phyloP scores from a whole-genome alignment of 1,140 invertebrate species.

The Sminthurides bifidus region DNA sequence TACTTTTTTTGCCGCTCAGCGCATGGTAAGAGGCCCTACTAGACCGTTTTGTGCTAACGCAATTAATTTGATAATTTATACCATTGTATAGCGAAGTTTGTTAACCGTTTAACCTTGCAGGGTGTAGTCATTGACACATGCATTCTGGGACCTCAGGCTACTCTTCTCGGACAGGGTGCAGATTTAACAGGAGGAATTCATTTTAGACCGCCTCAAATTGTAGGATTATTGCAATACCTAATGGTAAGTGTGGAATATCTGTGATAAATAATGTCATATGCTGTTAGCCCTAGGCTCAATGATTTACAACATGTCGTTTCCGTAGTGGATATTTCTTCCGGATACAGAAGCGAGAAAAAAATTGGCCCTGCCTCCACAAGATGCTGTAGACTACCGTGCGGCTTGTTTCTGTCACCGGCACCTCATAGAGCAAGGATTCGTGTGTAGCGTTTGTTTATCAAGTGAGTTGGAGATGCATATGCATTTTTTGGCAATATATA shows the following conservation, averaged over 20 bases:
- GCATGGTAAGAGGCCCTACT: conserved; percentile 43
- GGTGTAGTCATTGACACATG: conserved; percentile 87
- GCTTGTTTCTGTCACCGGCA: conserved; percentile 97
- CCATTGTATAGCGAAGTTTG: conserved; percentile 16
- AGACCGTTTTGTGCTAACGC: conserved; percentile 9
- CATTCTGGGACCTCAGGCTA: conserved; percentile 78
- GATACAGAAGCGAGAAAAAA: conserved; percentile 65
- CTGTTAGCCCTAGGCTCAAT: background rate
- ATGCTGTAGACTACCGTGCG: conserved; percentile 87
- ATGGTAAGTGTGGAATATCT: conserved; percentile 50
- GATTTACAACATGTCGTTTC: conserved; percentile 24
- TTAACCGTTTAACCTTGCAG: conserved; percentile 39
- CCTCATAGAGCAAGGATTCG: conserved; percentile 88
- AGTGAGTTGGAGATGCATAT: conserved; percentile 47
- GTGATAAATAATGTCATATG: background rate
- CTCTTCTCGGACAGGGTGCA: conserved; percentile 84
- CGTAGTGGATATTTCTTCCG: conserved; percentile 85
- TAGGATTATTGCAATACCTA: conserved; percentile 83
- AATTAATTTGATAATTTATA: conserved; percentile 20
- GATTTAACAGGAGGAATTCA: conserved; percentile 91
- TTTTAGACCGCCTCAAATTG: conserved; percentile 59
- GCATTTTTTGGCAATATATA: conserved; percentile 3
- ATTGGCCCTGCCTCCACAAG: conserved; percentile 74
- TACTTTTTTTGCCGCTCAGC: conserved; percentile 89
- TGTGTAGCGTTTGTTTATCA: conserved; percentile 94